These are phyloP conservation scores for Pollicipes pollicipes DNA, from an alignment of 1,140 invertebrate genomes.

Conservation along the genomic window DNA sequence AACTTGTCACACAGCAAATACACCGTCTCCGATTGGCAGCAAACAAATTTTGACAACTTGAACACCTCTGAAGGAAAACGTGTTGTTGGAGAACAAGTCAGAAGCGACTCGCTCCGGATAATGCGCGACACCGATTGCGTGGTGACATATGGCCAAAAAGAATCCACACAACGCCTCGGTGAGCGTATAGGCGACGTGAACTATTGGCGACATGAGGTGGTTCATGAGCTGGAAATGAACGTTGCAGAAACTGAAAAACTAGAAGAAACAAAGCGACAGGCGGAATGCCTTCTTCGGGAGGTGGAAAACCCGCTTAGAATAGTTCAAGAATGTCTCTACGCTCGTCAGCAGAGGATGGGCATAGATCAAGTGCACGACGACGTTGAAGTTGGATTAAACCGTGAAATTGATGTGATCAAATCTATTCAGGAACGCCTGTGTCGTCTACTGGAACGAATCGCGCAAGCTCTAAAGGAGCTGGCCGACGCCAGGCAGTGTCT, in stretches of 20 bases:
- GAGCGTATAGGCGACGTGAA: slow-evolving; percentile 79
- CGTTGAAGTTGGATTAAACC: background rate
- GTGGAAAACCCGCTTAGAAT: background rate
- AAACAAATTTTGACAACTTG: background rate
- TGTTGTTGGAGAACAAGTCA: background rate
- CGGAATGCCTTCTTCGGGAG: background rate
- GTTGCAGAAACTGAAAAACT: slow-evolving; percentile 62
- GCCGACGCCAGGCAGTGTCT: slow-evolving; percentile 46
- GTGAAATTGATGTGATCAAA: background rate
- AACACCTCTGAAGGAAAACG: background rate
- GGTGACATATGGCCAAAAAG: background rate
- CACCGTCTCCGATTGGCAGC: background rate
- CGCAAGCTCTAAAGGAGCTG: background rate
- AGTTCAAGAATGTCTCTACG: background rate
- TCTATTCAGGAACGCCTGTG: background rate
- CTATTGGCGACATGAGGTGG: slow-evolving; percentile 78
- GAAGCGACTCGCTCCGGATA: background rate
- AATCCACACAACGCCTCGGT: slow-evolving; percentile 44
- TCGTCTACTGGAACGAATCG: background rate
- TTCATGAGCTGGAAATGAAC: slow-evolving; percentile 66
- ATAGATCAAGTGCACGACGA: background rate
- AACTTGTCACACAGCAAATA: background rate
- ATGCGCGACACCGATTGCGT: background rate
- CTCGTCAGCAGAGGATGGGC: background rate
- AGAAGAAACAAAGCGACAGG: slow-evolving; percentile 34